A percentile compares a stretch with the other conserved stretches of the same genome.
phyloP scores from a whole-genome alignment of 2,113 vertebrate genomes.

The Melanerpes aurifrons region DNA sequence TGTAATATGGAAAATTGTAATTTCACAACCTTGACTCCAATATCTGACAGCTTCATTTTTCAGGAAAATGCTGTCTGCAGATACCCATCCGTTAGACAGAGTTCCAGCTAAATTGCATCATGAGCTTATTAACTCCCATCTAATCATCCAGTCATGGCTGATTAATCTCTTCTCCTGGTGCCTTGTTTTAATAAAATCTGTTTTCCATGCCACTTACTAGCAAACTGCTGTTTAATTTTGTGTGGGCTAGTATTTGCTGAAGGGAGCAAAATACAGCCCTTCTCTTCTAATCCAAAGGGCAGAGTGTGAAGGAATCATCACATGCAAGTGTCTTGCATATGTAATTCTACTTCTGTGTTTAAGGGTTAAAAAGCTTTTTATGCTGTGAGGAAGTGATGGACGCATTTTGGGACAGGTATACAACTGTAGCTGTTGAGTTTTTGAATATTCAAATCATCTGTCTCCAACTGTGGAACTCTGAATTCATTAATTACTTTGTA shows the following conservation, averaged over 20 bases:
- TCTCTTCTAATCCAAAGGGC: background rate
- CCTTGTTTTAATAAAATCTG: conserved; percentile 54
- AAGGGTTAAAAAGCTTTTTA: background rate
- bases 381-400: background rate
- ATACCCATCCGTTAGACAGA: background rate
- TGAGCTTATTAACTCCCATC: conserved; percentile 53
- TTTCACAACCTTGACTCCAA: background rate
- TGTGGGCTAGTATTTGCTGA: background rate
- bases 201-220: conserved; percentile 17
- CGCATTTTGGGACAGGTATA: background rate
- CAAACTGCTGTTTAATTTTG: background rate
- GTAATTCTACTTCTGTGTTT: background rate
- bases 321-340: background rate
- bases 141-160: conserved; percentile 56
- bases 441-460: background rate
- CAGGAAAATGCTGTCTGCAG: background rate
- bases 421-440: background rate
- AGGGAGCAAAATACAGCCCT: background rate
- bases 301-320: background rate
- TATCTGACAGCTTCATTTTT: conserved; percentile 58
- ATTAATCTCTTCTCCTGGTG: conserved; percentile 52
- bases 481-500: conserved; percentile 45
- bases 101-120: conserved; percentile 34
- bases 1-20: background rate
- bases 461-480: conserved; percentile 41